These are phyloP conservation scores for Formicarius rufipectus DNA, from an alignment of 2,113 vertebrate species.

Conservation along the genomic window DNA sequence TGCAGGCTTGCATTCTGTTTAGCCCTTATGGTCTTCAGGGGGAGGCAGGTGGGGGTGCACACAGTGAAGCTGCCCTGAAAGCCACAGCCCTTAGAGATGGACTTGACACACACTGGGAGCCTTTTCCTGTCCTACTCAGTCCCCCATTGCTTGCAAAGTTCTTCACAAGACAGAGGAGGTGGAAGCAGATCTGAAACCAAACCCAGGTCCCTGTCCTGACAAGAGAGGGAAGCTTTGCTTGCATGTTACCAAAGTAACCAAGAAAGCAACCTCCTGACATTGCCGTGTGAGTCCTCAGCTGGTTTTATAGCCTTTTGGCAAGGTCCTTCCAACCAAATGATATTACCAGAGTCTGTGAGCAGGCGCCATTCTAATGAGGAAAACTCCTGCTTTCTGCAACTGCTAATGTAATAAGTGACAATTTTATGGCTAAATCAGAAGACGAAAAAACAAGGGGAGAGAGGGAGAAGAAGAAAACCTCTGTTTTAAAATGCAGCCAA, in stretches of 20 bases:
- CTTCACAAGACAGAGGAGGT: not conserved
- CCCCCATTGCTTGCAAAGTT: not conserved
- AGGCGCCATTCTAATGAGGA: slow-evolving; percentile 47
- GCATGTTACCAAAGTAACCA: slow-evolving; percentile 62
- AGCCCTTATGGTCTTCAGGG: not conserved
- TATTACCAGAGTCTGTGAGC: slow-evolving; percentile 52
- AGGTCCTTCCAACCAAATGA: not conserved
- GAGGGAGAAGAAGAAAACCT: slow-evolving; percentile 34
- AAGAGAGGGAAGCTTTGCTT: slow-evolving; percentile 35
- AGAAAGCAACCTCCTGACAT: slow-evolving; percentile 49
- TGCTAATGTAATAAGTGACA: slow-evolving; percentile 60
- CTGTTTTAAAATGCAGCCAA: slow-evolving; percentile 50
- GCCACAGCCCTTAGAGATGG: not conserved
- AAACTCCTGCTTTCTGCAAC: slow-evolving; percentile 53
- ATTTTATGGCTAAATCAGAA: slow-evolving; percentile 65
- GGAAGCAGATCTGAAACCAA: not conserved
- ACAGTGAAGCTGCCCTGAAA: not conserved
- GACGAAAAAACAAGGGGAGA: slow-evolving; percentile 28
- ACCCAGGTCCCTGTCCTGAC: slow-evolving; percentile 2
- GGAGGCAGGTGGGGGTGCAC: not conserved
- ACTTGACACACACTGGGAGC: not conserved
- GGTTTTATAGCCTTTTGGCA: slow-evolving; percentile 31
- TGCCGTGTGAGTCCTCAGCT: slow-evolving; percentile 7
- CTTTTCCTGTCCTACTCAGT: not conserved
- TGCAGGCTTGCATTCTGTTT: not conserved